phyloP scores from a whole-genome alignment of 2,113 vertebrate species.

The Platanista minor region DNA sequence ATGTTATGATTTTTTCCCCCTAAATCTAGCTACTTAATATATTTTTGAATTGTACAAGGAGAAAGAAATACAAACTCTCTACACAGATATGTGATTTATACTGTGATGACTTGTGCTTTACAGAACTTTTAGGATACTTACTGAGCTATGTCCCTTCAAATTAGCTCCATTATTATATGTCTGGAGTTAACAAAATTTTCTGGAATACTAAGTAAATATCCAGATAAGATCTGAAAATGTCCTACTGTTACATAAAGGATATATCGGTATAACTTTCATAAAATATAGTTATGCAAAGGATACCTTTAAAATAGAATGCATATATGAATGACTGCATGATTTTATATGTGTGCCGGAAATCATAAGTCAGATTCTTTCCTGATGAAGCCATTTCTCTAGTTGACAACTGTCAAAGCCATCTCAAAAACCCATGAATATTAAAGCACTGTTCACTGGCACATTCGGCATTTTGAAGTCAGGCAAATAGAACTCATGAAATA shows the following conservation, averaged over 20 bases:
- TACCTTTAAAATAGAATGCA: constrained; percentile 55
- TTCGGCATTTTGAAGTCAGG: constrained; percentile 83
- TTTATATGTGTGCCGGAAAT: constrained; percentile 68
- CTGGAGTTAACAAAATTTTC: background rate
- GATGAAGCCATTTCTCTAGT: constrained; percentile 83
- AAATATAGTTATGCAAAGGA: constrained; percentile 24
- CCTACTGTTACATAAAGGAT: background rate
- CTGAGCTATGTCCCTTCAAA: background rate
- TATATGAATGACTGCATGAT: constrained; percentile 48
- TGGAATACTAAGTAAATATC: background rate
- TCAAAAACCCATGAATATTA: constrained; percentile 85
- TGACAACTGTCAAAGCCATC: constrained; percentile 83
- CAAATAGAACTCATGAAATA: constrained; percentile 88
- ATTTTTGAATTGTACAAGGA: background rate
- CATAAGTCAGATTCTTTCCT: constrained; percentile 74
- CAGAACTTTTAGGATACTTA: background rate
- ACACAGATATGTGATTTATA: background rate
- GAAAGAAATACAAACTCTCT: background rate
- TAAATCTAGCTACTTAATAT: background rate
- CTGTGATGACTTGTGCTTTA: background rate
- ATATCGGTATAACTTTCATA: constrained; percentile 32
- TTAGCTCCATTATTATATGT: background rate
- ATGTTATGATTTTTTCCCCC: background rate
- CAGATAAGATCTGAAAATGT: constrained; percentile 7
- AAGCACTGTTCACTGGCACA: constrained; percentile 78